phyloP scores from a whole-genome alignment of 1,140 invertebrate genomes.

The Aphaenogaster rudis region DNA sequence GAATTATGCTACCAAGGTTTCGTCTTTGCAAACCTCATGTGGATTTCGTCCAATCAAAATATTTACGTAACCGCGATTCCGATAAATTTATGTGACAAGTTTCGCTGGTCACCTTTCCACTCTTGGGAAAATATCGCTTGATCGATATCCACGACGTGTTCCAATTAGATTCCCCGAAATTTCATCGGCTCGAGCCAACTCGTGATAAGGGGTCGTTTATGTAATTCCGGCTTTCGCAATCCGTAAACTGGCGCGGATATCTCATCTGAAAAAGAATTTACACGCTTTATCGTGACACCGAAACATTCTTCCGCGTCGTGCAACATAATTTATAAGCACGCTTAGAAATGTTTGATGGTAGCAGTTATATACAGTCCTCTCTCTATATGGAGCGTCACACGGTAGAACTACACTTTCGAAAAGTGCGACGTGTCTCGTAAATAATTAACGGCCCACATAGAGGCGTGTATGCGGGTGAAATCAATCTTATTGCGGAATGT shows the following conservation, averaged over 20 bases:
- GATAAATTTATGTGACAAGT: not conserved
- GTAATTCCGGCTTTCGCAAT: not conserved
- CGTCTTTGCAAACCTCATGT: too few species aligned
- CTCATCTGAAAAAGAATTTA: not conserved
- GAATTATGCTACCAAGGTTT: not conserved
- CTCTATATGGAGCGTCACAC: not conserved
- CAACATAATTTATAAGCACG: not conserved
- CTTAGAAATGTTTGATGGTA: conserved; percentile 12
- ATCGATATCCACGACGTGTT: not conserved
- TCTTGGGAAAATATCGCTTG: not conserved
- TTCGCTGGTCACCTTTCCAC: not conserved
- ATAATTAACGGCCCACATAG: conserved; percentile 30
- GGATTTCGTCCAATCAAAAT: not conserved
- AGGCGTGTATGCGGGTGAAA: not conserved
- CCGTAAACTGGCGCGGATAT: not conserved
- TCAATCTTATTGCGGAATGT: conserved; percentile 28
- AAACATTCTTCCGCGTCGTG: not conserved
- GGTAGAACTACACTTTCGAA: not conserved
- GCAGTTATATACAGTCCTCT: not conserved
- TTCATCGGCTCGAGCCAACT: not conserved
- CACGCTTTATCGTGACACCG: not conserved
- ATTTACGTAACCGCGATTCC: not conserved
- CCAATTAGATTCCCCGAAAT: not conserved
- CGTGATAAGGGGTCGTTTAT: not conserved
- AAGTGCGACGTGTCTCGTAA: conserved; percentile 29